phyloP scores from a whole-genome alignment of 2,113 vertebrate species.

The Coracopsis vasa region DNA sequence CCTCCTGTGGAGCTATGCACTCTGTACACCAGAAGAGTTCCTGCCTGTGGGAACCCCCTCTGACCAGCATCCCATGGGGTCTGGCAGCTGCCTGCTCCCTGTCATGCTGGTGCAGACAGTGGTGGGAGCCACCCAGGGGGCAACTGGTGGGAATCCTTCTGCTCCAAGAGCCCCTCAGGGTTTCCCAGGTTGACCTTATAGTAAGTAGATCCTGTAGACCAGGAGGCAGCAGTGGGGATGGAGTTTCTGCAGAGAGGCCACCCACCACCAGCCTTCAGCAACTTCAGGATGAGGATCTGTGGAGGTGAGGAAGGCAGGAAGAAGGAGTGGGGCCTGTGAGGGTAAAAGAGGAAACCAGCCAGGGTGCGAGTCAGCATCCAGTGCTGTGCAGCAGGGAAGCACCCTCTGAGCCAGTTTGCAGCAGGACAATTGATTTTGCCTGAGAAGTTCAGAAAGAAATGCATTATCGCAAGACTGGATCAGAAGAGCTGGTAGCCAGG shows the following conservation, averaged over 20 bases:
- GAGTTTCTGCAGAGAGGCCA: background rate
- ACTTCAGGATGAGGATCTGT: background rate
- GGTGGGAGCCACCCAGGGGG: fast-evolving
- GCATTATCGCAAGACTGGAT: background rate
- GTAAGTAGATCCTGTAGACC: background rate
- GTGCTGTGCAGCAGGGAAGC: fast-evolving
- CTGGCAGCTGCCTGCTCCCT: background rate
- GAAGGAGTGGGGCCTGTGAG: fast-evolving
- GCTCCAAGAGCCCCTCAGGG: background rate
- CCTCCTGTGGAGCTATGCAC: fast-evolving
- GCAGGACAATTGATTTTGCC: fast-evolving
- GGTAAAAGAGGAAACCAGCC: too few relatives aligned
- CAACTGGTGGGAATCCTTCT: background rate
- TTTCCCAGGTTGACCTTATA: background rate
- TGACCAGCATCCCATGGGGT: fast-evolving
- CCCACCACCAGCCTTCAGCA: background rate
- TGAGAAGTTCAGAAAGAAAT: background rate
- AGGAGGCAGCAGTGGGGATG: fast-evolving
- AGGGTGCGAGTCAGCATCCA: fast-evolving
- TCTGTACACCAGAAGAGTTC: fast-evolving
- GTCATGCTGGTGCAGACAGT: background rate
- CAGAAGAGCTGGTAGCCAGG: background rate
- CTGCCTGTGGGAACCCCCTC: fast-evolving
- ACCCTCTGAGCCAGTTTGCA: background rate
- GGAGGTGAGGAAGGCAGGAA: background rate